Conservation (phyloP, 2,888 invertebrate genomes). For the Barypeithes pellucidus region DNA sequence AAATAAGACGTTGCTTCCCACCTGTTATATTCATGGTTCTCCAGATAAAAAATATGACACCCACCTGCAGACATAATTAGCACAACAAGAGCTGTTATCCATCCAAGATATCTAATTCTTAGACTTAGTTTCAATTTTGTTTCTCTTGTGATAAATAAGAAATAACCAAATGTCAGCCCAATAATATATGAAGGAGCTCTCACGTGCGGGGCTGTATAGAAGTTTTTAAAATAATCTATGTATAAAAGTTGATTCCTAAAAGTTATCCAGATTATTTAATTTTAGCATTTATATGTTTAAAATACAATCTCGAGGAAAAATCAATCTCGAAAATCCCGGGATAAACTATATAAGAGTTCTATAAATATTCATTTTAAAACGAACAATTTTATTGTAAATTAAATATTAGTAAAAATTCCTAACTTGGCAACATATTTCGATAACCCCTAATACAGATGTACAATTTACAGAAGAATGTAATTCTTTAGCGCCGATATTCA, state of each 20-base stretch:
- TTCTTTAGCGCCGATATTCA: no score
- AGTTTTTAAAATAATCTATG: conserved; percentile 60
- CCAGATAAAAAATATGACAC: conserved; percentile 62
- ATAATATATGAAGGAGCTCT: conserved; percentile 66
- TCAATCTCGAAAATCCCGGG: no score
- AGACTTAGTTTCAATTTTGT: conserved; percentile 56
- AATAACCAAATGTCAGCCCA: conserved; percentile 65
- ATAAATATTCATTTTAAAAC: no score
- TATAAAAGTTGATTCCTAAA: conserved; percentile 60
- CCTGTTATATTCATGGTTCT: conserved; percentile 64
- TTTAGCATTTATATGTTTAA: no score
- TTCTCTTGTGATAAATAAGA: conserved; percentile 61
- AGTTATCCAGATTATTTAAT: conserved; percentile 31
- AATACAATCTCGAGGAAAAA: no score
- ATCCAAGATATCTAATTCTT: conserved; percentile 43
- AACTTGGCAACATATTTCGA: no score
- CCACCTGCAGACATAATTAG: conserved; percentile 60
- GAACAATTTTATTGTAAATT: no score
- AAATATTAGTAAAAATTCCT: no score
- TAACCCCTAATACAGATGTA: no score
- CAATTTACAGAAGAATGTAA: no score
- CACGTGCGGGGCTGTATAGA: conserved; percentile 66
- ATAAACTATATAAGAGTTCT: no score
- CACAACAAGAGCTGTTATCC: conserved; percentile 54
- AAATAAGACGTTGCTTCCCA: conserved; percentile 67